These are phyloP conservation scores for Epinotia demarniana DNA, from an alignment of 2,888 invertebrate species.

Conservation along the genomic window DNA sequence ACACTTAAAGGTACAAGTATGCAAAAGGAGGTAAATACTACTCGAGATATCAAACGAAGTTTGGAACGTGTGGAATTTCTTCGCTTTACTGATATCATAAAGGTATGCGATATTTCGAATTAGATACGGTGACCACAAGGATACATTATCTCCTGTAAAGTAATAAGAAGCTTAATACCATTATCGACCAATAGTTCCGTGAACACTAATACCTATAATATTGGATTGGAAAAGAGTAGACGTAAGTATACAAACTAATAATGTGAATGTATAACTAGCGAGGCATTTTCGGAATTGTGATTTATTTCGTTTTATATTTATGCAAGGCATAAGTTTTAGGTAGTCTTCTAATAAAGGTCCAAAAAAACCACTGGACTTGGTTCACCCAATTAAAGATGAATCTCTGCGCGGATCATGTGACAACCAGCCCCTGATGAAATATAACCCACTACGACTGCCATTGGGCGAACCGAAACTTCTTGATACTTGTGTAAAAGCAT, in stretches of 20 bases:
- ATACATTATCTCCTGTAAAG: not conserved
- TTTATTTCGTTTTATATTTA: slow-evolving; percentile 46
- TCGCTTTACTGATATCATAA: not conserved
- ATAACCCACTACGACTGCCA: slow-evolving; percentile 62
- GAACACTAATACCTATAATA: too few relatives aligned
- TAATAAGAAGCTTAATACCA: not conserved
- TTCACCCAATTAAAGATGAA: slow-evolving; percentile 82
- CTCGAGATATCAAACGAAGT: not conserved
- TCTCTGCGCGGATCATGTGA: slow-evolving; percentile 79
- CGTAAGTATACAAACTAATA: not conserved
- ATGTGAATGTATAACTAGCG: not conserved
- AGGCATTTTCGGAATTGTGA: not conserved
- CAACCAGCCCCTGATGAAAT: slow-evolving; percentile 77
- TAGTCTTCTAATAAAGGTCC: slow-evolving; percentile 61
- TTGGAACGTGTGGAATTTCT: not conserved
- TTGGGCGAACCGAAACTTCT: slow-evolving; percentile 52
- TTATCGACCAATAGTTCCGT: too few relatives aligned
- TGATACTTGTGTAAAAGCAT: slow-evolving; percentile 59
- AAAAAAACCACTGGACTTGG: slow-evolving; percentile 60
- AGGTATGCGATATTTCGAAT: not conserved
- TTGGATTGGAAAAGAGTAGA: not conserved
- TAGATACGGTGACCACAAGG: not conserved
- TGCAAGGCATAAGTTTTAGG: slow-evolving; percentile 41
- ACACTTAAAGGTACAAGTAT: not conserved
- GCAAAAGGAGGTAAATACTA: not conserved